A percentile compares a stretch with the other conserved stretches of the same genome.
Evolutionary conservation across 1,140 invertebrate species (phyloP).

Genomic region (Leptoteleia sp.): DNA sequence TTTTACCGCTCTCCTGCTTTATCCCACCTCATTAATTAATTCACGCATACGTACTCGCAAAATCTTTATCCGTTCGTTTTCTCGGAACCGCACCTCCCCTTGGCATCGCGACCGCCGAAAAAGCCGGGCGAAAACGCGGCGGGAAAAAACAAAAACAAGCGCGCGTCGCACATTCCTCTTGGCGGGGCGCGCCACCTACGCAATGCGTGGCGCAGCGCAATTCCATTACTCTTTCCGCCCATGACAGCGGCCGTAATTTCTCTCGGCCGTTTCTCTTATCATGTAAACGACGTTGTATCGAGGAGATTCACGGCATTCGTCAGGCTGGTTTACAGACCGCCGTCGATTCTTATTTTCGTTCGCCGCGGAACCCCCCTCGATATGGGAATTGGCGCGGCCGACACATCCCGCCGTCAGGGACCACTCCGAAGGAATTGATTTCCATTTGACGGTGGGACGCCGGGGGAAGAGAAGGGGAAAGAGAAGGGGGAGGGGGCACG

Average conservation of each 20-base stretch:
- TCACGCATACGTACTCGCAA: conserved; percentile 46
- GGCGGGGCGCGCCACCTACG: conserved; percentile 19
- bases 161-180: conserved; percentile 55
- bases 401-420: conserved; percentile 65
- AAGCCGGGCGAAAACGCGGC: conserved; percentile 3
- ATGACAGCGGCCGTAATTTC: conserved; percentile 57
- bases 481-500: conserved; percentile 26
- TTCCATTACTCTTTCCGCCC: conserved; percentile 48
- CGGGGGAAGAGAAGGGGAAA: too few relatives aligned
- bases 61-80: conserved; percentile 56
- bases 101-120: conserved; percentile 7
- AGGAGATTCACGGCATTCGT: conserved; percentile 58
- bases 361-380: conserved; percentile 31
- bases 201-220: conserved; percentile 37
- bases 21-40: conserved; percentile 48
- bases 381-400: conserved; percentile 51
- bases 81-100: neutral
- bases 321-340: conserved; percentile 56
- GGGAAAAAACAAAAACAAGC: conserved; percentile 26
- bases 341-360: conserved; percentile 56
- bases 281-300: conserved; percentile 64
- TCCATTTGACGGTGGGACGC: too few relatives aligned
- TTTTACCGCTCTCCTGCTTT: conserved; percentile 22
- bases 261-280: conserved; percentile 49
- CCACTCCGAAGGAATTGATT: conserved; percentile 66